These are phyloP conservation scores for Andricus curvator DNA, from an alignment of 2,888 invertebrate genomes.

Conservation along the genomic window DNA sequence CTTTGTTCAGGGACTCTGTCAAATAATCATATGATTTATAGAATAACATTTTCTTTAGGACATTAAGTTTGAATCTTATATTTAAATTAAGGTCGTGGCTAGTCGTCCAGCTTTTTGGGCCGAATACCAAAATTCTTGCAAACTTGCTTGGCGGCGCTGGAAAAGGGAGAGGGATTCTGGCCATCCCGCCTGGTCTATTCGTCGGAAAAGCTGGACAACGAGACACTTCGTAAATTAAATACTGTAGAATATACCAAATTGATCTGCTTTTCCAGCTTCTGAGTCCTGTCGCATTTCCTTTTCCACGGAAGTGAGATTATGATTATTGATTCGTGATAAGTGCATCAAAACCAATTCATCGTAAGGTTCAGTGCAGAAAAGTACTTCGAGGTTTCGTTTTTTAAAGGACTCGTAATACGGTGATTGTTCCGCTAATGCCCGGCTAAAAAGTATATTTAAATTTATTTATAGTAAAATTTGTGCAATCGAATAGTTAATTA, in stretches of 20 bases:
- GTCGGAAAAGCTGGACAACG: too few species aligned
- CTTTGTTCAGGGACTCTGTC: conserved; percentile 84
- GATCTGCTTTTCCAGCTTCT: conserved; percentile 80
- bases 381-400: conserved; percentile 91
- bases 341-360: conserved; percentile 97
- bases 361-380: conserved; percentile 98
- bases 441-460: conserved; percentile 81
- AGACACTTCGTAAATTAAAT: not conserved
- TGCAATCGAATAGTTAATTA: not conserved
- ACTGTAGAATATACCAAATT: conserved; percentile 80
- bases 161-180: too few species aligned
- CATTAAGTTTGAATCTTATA: conserved; percentile 40
- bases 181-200: too few species aligned
- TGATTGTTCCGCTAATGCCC: conserved; percentile 94
- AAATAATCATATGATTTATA: conserved; percentile 38
- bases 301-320: conserved; percentile 92
- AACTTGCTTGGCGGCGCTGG: too few species aligned
- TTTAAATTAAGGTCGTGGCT: not conserved
- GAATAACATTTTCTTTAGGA: not conserved
- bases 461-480: too few species aligned
- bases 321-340: conserved; percentile 88
- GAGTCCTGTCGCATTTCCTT: conserved; percentile 92
- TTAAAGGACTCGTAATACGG: conserved; percentile 97
- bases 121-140: too few species aligned
- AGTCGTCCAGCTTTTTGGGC: too few species aligned